Conservation (phyloP, 2,888 invertebrate species). For the Enoplolaimus lenunculus region DNA sequence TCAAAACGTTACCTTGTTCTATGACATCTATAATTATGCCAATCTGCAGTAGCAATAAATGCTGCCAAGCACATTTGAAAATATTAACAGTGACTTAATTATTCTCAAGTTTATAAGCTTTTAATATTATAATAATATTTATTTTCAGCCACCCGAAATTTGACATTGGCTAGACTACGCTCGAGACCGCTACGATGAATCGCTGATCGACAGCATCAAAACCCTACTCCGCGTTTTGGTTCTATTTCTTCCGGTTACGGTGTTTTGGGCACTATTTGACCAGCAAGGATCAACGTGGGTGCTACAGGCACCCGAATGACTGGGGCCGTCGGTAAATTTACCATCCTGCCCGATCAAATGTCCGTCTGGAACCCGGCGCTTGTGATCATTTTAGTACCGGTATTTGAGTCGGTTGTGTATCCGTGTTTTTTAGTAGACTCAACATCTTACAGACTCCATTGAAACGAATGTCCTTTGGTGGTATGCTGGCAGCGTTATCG, state of each 20-base stretch:
- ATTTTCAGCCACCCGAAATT: no score
- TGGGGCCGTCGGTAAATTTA: constrained; percentile 37
- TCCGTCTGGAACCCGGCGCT: constrained; percentile 54
- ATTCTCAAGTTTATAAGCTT: no score
- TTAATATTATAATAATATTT: no score
- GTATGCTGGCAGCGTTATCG: constrained; percentile 64
- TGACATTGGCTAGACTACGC: constrained; percentile 84
- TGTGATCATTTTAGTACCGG: constrained; percentile 44
- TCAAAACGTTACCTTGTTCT: no score
- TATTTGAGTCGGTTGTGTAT: constrained; percentile 45
- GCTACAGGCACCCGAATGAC: constrained; percentile 39
- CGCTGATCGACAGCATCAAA: constrained; percentile 42
- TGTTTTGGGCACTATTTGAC: constrained; percentile 48
- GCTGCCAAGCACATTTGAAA: no score
- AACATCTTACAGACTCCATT: constrained; percentile 54
- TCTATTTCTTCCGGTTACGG: constrained; percentile 45
- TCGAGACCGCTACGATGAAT: constrained; percentile 56
- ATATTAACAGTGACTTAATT: no score
- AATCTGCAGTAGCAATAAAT: no score
- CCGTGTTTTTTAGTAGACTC: constrained; percentile 39
- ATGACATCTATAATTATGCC: no score
- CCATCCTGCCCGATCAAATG: constrained; percentile 68
- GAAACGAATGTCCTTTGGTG: constrained; percentile 72
- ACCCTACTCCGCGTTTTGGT: constrained; percentile 39
- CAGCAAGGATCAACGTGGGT: constrained; percentile 36